phyloP scores from a whole-genome alignment of 2,888 invertebrate genomes.

The Agriotes lineatus region DNA sequence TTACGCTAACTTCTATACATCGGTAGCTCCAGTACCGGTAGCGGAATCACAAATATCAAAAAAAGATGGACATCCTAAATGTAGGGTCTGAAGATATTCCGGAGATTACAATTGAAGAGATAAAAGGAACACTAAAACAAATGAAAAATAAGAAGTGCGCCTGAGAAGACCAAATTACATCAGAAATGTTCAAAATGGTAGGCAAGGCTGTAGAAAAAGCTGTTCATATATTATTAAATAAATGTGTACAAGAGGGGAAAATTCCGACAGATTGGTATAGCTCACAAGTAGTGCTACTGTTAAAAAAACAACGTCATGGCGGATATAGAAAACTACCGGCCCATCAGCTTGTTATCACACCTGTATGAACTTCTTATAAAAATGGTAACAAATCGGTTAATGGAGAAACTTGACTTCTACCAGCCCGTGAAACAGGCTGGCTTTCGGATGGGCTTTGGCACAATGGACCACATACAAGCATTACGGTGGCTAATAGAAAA shows the following conservation, averaged over 20 bases:
- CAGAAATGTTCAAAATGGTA: conserved; percentile 11
- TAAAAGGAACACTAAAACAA: not conserved
- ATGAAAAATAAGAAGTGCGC: not conserved
- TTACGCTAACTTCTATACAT: not conserved
- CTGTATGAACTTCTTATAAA: no score
- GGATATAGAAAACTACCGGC: no score
- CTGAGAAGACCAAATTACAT: not conserved
- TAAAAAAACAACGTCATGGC: no score
- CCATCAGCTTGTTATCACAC: no score
- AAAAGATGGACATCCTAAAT: not conserved
- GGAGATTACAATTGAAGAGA: not conserved
- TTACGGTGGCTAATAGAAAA: no score
- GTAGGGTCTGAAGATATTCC: conserved; percentile 4
- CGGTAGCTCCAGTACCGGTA: not conserved
- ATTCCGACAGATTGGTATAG: not conserved
- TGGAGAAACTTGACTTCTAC: no score
- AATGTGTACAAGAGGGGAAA: not conserved
- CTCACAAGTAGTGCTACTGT: not conserved
- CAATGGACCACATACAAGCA: no score
- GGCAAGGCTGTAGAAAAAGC: not conserved
- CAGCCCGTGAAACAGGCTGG: no score
- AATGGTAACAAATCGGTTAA: no score
- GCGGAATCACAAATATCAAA: not conserved
- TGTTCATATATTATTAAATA: not conserved
- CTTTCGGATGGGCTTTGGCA: no score